Evolutionary conservation across 2,888 invertebrate species (phyloP).

Genomic region (Monochamus alternatus): DNA sequence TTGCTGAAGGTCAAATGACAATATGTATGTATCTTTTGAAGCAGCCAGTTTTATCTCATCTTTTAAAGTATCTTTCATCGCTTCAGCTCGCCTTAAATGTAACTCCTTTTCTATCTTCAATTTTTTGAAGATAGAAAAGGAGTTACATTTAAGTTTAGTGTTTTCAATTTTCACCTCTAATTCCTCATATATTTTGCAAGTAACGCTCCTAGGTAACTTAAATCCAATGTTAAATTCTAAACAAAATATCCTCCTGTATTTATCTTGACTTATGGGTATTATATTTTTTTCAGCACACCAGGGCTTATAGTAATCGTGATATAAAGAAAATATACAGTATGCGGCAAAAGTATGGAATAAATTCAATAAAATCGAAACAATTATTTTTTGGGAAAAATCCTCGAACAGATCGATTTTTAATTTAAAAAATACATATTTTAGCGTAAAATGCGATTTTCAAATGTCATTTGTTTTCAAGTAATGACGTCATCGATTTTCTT

Average conservation of each 20-base stretch:
- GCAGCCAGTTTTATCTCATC: not conserved
- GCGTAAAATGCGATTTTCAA: too few species aligned
- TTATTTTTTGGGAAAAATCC: too few species aligned
- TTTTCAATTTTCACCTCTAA: not conserved
- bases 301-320: slow-evolving; percentile 43
- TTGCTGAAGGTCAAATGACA: not conserved
- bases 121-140: too few species aligned
- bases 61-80: not conserved
- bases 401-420: too few species aligned
- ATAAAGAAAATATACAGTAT: slow-evolving; percentile 46
- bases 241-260: slow-evolving; percentile 41
- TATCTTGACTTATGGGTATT: slow-evolving; percentile 36
- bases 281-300: slow-evolving; percentile 46
- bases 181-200: slow-evolving; percentile 45
- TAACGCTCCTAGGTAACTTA: slow-evolving; percentile 50
- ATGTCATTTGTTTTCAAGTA: too few species aligned
- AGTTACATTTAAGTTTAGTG: too few species aligned
- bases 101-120: slow-evolving; percentile 4
- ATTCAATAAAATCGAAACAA: too few species aligned
- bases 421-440: too few species aligned
- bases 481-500: too few species aligned
- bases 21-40: not conserved
- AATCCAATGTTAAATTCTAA: slow-evolving; percentile 51
- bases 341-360: too few species aligned
- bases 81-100: not conserved